A percentile compares a stretch with the other conserved stretches of the same genome.
These are phyloP conservation scores for Meganola albula DNA, from an alignment of 2,888 invertebrate genomes.

Conservation along the genomic window DNA sequence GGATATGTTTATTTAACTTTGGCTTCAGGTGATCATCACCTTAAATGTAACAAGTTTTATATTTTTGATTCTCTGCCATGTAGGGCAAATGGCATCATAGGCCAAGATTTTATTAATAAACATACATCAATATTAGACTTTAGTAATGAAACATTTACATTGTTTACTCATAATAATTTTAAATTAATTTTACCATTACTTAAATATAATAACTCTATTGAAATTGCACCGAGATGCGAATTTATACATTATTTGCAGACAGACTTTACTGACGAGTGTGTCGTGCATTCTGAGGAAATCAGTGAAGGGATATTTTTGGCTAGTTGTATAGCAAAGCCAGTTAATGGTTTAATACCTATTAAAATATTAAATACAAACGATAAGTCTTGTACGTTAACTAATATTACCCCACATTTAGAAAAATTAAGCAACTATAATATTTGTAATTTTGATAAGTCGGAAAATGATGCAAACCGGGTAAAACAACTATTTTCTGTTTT, in stretches of 20 bases:
- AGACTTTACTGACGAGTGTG: background rate
- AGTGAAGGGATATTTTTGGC: slow-evolving; percentile 1
- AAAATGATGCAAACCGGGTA: background rate
- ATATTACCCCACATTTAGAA: background rate
- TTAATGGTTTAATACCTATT: slow-evolving; percentile 1
- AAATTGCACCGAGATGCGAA: slow-evolving; percentile 3
- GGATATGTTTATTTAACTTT: slow-evolving; percentile 4
- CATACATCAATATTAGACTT: background rate
- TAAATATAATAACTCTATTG: background rate
- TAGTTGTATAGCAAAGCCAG: background rate
- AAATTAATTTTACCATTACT: background rate
- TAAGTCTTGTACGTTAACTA: background rate
- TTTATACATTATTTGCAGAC: background rate
- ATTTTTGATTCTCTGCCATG: slow-evolving; percentile 6
- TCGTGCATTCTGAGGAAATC: background rate
- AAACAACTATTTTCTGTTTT: background rate
- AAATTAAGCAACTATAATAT: background rate
- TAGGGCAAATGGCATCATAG: slow-evolving; percentile 6
- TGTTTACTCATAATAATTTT: background rate
- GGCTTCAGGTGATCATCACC: background rate
- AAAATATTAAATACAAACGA: background rate
- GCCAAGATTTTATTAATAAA: slow-evolving; percentile 4
- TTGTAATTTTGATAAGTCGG: slow-evolving; percentile 1
- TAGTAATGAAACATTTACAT: background rate
- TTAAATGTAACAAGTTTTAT: slow-evolving; percentile 5